Percentiles rank a stretch among this genome's conserved stretches.
phyloP scores from a whole-genome alignment of 2,888 invertebrate species.

The Apamea anceps region DNA sequence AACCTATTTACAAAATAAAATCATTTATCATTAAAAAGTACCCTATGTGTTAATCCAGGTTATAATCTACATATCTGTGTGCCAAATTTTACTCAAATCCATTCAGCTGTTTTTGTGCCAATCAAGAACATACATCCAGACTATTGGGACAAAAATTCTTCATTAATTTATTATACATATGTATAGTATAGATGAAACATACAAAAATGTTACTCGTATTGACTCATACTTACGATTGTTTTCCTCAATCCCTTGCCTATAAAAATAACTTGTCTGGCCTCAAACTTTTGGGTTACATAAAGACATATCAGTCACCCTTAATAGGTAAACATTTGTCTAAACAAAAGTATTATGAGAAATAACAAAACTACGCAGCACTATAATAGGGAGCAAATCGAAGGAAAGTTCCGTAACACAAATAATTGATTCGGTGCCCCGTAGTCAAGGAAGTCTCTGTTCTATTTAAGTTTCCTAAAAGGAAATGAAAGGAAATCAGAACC shows the following conservation, averaged over 20 bases:
- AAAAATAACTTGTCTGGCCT: slow-evolving; percentile 48
- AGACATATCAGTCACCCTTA: slow-evolving; percentile 57
- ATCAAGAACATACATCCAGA: background rate
- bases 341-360: slow-evolving; percentile 74
- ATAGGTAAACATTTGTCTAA: slow-evolving; percentile 65
- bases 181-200: slow-evolving; percentile 13
- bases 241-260: slow-evolving; percentile 32
- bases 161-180: background rate
- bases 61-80: too few species aligned
- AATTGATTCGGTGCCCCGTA: slow-evolving; percentile 88
- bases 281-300: slow-evolving; percentile 56
- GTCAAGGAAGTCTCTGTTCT: slow-evolving; percentile 89
- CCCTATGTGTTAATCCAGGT: background rate
- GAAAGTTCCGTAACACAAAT: slow-evolving; percentile 87
- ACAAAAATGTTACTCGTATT: slow-evolving; percentile 39
- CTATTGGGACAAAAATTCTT: too few species aligned
- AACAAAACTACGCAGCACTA: slow-evolving; percentile 78
- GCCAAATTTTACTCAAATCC: background rate
- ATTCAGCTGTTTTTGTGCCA: background rate
- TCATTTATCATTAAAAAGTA: background rate
- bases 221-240: slow-evolving; percentile 35
- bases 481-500: slow-evolving; percentile 90
- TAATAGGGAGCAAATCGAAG: slow-evolving; percentile 81
- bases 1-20: too few species aligned
- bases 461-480: slow-evolving; percentile 90